Conservation (phyloP, 2,888 invertebrate species). For the Synanthedon formicaeformis region DNA sequence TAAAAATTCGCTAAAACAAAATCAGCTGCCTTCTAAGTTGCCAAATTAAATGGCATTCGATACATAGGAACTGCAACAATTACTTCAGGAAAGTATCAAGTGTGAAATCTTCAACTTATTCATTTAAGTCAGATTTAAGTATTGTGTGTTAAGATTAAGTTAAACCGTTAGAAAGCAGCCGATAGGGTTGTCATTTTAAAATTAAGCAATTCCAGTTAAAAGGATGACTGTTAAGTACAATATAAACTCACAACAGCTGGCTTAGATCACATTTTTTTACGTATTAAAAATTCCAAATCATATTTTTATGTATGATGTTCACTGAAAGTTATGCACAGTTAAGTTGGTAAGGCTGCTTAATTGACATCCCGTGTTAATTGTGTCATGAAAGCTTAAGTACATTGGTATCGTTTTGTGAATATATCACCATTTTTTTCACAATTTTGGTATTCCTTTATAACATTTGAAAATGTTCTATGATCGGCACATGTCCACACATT, state of each 20-base stretch:
- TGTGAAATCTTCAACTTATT: slow-evolving; percentile 11
- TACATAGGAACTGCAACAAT: too few species aligned
- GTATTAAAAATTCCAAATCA: slow-evolving; percentile 35
- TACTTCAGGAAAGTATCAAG: too few species aligned
- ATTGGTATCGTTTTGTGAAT: not conserved
- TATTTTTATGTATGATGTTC: slow-evolving; percentile 31
- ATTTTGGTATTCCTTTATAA: not conserved
- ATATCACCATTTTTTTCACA: not conserved
- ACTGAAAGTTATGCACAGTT: slow-evolving; percentile 36
- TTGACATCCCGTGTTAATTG: slow-evolving; percentile 53
- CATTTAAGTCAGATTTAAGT: too few species aligned
- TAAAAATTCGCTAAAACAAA: too few species aligned
- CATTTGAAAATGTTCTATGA: slow-evolving; percentile 2
- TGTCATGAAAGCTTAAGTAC: slow-evolving; percentile 19
- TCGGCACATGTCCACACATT: slow-evolving; percentile 54
- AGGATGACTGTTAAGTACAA: slow-evolving; percentile 40
- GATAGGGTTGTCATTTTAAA: slow-evolving; percentile 17
- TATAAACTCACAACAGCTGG: slow-evolving; percentile 19
- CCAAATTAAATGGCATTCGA: too few species aligned
- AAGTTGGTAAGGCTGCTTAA: slow-evolving; percentile 57
- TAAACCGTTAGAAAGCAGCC: slow-evolving; percentile 35
- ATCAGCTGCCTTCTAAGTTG: too few species aligned
- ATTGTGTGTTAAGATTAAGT: too few species aligned
- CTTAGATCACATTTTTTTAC: slow-evolving; percentile 5
- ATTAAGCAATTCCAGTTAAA: slow-evolving; percentile 43